These are phyloP conservation scores for Canis aureus DNA, from an alignment of 2,113 vertebrate genomes.

Conservation along the genomic window DNA sequence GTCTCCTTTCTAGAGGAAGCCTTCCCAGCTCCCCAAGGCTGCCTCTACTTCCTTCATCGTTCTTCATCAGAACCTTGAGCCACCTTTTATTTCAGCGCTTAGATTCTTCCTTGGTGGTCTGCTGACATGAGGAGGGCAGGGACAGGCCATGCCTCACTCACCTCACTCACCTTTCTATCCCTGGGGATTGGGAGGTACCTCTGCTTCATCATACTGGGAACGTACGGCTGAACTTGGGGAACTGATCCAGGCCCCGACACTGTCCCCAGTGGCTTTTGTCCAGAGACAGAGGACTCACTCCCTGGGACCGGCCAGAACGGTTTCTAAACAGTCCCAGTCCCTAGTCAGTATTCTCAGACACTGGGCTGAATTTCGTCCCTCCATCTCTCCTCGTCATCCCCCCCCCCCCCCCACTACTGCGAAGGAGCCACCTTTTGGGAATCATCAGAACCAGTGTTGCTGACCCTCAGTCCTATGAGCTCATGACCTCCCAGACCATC, in stretches of 20 bases:
- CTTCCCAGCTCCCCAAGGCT: background rate
- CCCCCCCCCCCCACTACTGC: background rate
- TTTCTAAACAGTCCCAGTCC: background rate
- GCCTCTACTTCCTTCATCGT: background rate
- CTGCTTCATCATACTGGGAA: background rate
- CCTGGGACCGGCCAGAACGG: background rate
- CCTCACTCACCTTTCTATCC: background rate
- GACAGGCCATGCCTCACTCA: fast-evolving
- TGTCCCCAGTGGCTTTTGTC: background rate
- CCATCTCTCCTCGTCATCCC: background rate
- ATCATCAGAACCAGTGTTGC: background rate
- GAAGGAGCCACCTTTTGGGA: fast-evolving
- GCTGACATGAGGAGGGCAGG: background rate
- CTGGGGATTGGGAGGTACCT: fast-evolving
- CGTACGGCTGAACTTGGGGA: background rate
- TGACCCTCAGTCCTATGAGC: background rate
- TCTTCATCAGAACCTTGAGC: background rate
- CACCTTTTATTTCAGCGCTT: background rate
- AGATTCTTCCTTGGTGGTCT: background rate
- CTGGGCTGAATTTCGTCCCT: background rate
- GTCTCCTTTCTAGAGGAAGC: background rate
- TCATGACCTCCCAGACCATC: no score
- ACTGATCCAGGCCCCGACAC: background rate
- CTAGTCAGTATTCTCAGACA: background rate
- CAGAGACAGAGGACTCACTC: background rate